phyloP scores from a whole-genome alignment of 2,888 invertebrate genomes.

The Glyphotaelius pellucidus region DNA sequence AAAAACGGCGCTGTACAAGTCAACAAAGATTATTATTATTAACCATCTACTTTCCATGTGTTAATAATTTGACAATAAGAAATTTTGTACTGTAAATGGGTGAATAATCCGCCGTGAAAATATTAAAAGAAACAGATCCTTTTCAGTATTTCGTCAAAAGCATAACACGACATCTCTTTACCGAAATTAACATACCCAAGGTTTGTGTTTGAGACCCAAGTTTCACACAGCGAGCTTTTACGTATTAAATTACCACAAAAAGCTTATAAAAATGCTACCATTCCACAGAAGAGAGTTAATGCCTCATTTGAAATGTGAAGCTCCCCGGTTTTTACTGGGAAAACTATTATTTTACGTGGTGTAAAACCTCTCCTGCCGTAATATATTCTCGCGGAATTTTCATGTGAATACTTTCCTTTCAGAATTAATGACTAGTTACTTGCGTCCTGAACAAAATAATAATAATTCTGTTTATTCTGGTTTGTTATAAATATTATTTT shows the following conservation, averaged over 20 bases:
- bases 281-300: slow-evolving; percentile 6
- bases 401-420: neutral
- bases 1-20: too few species aligned
- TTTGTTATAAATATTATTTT: neutral
- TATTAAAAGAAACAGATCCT: neutral
- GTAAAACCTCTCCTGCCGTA: neutral
- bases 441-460: neutral
- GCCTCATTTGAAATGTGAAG: slow-evolving; percentile 16
- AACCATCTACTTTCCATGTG: too few species aligned
- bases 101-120: too few species aligned
- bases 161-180: slow-evolving; percentile 18
- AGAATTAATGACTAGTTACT: neutral
- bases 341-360: slow-evolving; percentile 20
- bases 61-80: too few species aligned
- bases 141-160: neutral
- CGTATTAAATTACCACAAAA: slow-evolving; percentile 43
- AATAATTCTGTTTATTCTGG: neutral
- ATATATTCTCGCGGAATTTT: neutral
- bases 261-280: slow-evolving; percentile 36
- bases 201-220: slow-evolving; percentile 14
- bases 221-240: slow-evolving; percentile 7
- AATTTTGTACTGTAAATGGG: too few species aligned
- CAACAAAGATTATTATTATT: too few species aligned
- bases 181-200: slow-evolving; percentile 20
- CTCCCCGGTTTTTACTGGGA: neutral